Evolutionary conservation across 2,797 vertebrate species (phyloP).

Genomic region (Erethizon dorsatum): DNA sequence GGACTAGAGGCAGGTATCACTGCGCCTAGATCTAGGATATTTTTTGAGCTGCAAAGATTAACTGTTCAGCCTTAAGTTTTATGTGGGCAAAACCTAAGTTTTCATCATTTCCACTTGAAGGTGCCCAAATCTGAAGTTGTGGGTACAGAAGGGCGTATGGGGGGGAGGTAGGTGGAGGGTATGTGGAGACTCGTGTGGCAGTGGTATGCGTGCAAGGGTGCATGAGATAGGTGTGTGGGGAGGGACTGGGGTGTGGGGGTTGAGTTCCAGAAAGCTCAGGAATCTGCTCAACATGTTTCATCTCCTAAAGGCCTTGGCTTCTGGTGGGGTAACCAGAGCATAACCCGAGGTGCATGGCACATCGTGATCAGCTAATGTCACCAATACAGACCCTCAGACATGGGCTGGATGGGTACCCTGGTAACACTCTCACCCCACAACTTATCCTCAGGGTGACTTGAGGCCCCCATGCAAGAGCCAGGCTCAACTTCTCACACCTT

Average conservation of each 20-base stretch:
- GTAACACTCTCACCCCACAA: neutral
- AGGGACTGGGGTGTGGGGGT: fast-evolving
- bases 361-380: neutral
- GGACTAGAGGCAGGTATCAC: neutral
- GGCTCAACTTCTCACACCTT: neutral
- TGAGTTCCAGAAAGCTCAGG: neutral
- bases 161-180: neutral
- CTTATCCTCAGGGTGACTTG: neutral
- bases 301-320: neutral
- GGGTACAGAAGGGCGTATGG: neutral
- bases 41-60: neutral
- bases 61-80: neutral
- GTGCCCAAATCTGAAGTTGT: neutral
- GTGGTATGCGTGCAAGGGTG: neutral
- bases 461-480: neutral
- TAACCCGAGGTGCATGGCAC: neutral
- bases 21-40: neutral
- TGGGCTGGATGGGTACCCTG: neutral
- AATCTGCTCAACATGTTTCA: neutral
- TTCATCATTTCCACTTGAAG: neutral
- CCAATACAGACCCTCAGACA: neutral
- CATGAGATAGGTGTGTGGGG: neutral
- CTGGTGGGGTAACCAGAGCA: neutral
- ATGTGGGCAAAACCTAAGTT: neutral
- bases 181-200: neutral